Evolutionary conservation across 2,888 invertebrate genomes (phyloP).

Genomic region (Glomeris marginata): DNA sequence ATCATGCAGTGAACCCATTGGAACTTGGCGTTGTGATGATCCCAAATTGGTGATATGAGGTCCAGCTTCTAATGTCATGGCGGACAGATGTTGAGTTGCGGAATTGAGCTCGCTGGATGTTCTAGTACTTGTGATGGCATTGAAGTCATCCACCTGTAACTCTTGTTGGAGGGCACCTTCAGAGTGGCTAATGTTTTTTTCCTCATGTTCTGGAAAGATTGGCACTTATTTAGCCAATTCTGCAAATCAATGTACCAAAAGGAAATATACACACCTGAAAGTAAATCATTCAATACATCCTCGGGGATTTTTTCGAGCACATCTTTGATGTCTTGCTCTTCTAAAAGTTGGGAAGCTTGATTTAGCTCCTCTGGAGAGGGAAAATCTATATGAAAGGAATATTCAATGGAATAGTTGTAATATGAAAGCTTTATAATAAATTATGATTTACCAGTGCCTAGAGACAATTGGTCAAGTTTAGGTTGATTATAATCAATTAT

Average conservation of each 20-base stretch:
- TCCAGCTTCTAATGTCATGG: constrained; percentile 8
- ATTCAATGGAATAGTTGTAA: constrained; percentile 11
- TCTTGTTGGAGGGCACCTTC: constrained; percentile 7
- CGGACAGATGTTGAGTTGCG: constrained; percentile 14
- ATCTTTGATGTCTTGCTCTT: constrained; percentile 52
- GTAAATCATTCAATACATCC: constrained; percentile 68
- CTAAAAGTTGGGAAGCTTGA: constrained; percentile 48
- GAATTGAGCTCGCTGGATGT: constrained; percentile 15
- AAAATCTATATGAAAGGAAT: constrained; percentile 32
- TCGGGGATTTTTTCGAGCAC: constrained; percentile 62
- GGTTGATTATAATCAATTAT: too few species aligned
- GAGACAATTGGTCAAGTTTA: constrained; percentile 20
- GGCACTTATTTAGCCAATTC: neutral
- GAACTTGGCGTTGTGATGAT: too few species aligned
- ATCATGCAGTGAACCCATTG: too few species aligned
- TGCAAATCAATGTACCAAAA: neutral
- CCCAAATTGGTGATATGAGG: too few species aligned
- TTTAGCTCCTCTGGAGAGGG: constrained; percentile 44
- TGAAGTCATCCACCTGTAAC: constrained; percentile 12
- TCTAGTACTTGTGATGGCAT: constrained; percentile 14
- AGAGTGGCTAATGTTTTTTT: constrained; percentile 35
- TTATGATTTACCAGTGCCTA: constrained; percentile 17
- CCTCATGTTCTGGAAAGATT: constrained; percentile 42
- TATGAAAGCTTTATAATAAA: constrained; percentile 11
- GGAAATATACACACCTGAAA: constrained; percentile 38